Evolutionary conservation across 2,113 vertebrate genomes (phyloP).

Genomic region (Ammodytes marinus): DNA sequence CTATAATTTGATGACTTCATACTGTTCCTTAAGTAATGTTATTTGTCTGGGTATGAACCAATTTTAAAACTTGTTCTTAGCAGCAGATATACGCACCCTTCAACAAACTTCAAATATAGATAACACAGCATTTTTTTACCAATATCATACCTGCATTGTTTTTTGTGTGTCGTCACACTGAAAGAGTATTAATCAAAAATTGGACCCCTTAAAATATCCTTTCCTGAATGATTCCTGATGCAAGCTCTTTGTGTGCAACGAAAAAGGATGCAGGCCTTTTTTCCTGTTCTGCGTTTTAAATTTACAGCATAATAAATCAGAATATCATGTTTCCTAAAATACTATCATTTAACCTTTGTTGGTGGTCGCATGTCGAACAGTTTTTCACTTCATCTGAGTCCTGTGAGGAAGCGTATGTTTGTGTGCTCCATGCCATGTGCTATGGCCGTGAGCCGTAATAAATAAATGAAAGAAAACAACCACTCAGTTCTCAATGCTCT

Average conservation of each 20-base stretch:
- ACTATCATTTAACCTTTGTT: constrained; percentile 43
- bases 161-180: constrained; percentile 63
- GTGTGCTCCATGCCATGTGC: too few relatives aligned
- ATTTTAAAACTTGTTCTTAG: neutral
- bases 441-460: too few relatives aligned
- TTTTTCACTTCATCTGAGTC: constrained; percentile 1
- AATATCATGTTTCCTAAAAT: constrained; percentile 26
- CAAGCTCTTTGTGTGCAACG: constrained; percentile 1
- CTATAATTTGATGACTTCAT: neutral
- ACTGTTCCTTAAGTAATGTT: neutral
- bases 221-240: constrained; percentile 47
- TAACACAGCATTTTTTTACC: neutral
- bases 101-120: neutral
- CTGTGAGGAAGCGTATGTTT: constrained; percentile 21
- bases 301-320: constrained; percentile 67
- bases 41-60: neutral
- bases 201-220: constrained; percentile 23
- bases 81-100: neutral
- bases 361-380: constrained; percentile 21
- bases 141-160: constrained; percentile 22
- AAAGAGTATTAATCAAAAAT: constrained; percentile 68
- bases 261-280: constrained; percentile 3
- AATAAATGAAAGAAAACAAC: constrained; percentile 66
- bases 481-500: constrained; percentile 33
- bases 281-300: constrained; percentile 27